phyloP scores from a whole-genome alignment of 2,888 invertebrate species.

The Drosophila melanosoma region DNA sequence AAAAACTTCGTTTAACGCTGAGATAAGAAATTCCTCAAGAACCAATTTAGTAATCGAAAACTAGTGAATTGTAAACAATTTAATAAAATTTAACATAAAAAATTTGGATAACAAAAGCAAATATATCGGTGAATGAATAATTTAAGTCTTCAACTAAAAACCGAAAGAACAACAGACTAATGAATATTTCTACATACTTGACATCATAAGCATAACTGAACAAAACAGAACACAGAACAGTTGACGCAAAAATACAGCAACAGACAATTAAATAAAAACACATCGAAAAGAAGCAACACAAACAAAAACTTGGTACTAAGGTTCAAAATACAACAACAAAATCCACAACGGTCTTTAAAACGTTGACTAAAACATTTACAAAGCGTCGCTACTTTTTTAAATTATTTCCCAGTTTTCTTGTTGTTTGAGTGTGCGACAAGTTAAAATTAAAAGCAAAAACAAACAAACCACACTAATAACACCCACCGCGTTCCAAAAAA shows the following conservation, averaged over 20 bases:
- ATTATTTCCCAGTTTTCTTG: conserved; percentile 18
- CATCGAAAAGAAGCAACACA: conserved; percentile 29
- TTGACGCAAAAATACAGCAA: conserved; percentile 26
- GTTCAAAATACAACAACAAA: conserved; percentile 31
- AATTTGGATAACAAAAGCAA: not conserved
- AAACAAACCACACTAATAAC: conserved; percentile 16
- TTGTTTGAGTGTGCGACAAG: conserved; percentile 33
- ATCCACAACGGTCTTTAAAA: conserved; percentile 17
- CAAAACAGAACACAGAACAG: conserved; percentile 1
- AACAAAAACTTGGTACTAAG: conserved; percentile 41
- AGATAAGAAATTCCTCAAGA: conserved; percentile 24
- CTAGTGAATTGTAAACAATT: conserved; percentile 6
- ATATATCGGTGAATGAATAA: conserved; percentile 9
- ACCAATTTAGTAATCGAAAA: conserved; percentile 21
- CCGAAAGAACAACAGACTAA: conserved; percentile 6
- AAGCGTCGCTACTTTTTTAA: conserved; percentile 23
- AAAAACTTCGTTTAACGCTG: conserved; percentile 18
- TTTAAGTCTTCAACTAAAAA: conserved; percentile 16
- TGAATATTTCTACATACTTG: conserved; percentile 19
- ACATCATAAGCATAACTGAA: conserved; percentile 40
- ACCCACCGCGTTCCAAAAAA: conserved; percentile 47
- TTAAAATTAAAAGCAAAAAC: conserved; percentile 13
- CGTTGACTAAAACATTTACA: conserved; percentile 26
- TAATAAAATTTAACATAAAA: conserved; percentile 22
- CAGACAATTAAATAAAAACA: conserved; percentile 39